Conservation (phyloP, 1,140 invertebrate species). For the Mizuhopecten yessoensis region DNA sequence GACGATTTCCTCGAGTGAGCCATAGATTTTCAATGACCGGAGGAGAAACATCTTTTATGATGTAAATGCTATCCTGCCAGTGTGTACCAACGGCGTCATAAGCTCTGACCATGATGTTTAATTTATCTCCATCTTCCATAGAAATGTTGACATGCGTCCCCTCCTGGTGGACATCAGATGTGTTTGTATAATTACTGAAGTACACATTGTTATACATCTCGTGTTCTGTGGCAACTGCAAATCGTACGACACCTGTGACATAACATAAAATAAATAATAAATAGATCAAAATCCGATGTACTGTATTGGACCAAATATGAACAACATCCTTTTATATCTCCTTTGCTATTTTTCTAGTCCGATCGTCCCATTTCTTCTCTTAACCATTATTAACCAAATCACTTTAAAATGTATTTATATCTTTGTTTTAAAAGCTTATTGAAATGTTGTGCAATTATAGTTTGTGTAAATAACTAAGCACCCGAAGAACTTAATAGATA, state of each 20-base stretch:
- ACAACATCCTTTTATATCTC: too few species aligned
- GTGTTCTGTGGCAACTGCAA: conserved; percentile 37
- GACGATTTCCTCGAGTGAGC: conserved; percentile 63
- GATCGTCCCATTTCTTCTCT: too few species aligned
- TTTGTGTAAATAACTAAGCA: too few species aligned
- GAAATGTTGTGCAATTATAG: too few species aligned
- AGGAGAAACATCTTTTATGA: conserved; percentile 64
- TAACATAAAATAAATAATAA: too few species aligned
- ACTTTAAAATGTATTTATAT: too few species aligned
- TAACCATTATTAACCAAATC: too few species aligned
- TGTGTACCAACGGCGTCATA: conserved; percentile 47
- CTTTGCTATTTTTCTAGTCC: too few species aligned
- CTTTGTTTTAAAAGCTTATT: too few species aligned
- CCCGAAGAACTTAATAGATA: too few species aligned
- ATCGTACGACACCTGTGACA: conserved; percentile 48
- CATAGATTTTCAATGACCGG: conserved; percentile 67
- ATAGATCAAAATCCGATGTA: too few species aligned
- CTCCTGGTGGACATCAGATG: conserved; percentile 50
- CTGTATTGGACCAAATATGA: too few species aligned
- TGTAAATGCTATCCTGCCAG: conserved; percentile 56
- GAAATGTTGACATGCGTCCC: not conserved
- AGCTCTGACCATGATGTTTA: conserved; percentile 54
- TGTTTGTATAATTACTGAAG: conserved; percentile 17
- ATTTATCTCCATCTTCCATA: conserved; percentile 53
- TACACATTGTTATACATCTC: not conserved